Evolutionary conservation across 2,113 vertebrate genomes (phyloP).

Genomic region (Megaptera novaeangliae): DNA sequence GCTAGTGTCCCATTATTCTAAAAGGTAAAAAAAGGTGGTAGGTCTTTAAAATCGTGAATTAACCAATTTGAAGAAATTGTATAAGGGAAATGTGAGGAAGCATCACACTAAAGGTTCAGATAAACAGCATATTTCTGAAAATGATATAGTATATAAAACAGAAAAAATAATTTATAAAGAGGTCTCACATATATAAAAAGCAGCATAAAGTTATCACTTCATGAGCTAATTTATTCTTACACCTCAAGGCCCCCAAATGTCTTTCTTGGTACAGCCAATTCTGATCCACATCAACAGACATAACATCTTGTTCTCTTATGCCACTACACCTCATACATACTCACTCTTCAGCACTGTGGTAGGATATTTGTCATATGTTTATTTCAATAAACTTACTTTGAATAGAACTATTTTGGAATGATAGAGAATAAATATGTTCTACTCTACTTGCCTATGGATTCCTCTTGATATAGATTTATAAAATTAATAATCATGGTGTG

Average conservation of each 20-base stretch:
- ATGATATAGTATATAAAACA: neutral
- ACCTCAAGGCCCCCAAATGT: neutral
- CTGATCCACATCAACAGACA: neutral
- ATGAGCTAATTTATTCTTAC: neutral
- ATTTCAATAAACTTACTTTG: neutral
- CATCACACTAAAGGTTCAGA: neutral
- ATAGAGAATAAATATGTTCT: neutral
- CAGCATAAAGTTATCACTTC: neutral
- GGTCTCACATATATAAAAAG: neutral
- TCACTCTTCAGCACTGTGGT: neutral
- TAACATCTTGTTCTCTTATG: neutral
- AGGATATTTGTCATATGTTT: neutral
- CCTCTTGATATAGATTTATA: neutral
- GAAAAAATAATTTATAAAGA: neutral
- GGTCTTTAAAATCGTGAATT: neutral
- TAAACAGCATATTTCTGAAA: neutral
- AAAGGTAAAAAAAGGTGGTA: neutral
- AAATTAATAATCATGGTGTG: neutral
- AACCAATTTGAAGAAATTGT: neutral
- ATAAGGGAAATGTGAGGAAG: neutral
- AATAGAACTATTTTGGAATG: neutral
- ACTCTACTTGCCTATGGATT: neutral
- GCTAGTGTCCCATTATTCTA: neutral
- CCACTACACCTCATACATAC: neutral
- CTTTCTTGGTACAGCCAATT: neutral